phyloP scores from a whole-genome alignment of 2,113 vertebrate species.

The Phalacrocorax carbo region DNA sequence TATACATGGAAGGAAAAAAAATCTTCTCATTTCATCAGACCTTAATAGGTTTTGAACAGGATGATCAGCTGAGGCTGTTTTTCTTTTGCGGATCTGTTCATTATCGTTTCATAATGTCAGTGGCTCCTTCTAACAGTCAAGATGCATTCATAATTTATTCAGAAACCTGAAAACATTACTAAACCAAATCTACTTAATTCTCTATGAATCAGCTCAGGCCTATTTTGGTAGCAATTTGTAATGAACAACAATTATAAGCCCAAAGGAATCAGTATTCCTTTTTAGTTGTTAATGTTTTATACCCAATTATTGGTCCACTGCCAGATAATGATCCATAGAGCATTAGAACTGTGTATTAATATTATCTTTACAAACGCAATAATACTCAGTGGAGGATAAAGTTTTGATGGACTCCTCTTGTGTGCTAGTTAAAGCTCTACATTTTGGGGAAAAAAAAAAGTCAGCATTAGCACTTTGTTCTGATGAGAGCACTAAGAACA shows the following conservation, averaged over 20 bases:
- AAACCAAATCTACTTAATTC: conserved; percentile 76
- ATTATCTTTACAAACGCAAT: conserved; percentile 73
- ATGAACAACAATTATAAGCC: conserved; percentile 76
- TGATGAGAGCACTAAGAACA: conserved; percentile 27
- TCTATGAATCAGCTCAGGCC: conserved; percentile 68
- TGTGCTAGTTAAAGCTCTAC: conserved; percentile 41
- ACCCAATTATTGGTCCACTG: conserved; percentile 57
- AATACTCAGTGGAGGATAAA: conserved; percentile 63
- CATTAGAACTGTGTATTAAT: conserved; percentile 74
- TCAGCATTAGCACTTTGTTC: conserved; percentile 33
- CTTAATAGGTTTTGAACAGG: conserved; percentile 72
- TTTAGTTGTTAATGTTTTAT: conserved; percentile 76
- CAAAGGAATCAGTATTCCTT: conserved; percentile 70
- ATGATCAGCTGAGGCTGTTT: conserved; percentile 64
- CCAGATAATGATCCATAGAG: conserved; percentile 75
- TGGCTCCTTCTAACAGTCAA: conserved; percentile 65
- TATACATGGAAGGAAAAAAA: conserved; percentile 49
- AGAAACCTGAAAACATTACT: conserved; percentile 75
- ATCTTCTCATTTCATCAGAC: conserved; percentile 63
- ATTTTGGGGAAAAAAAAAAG: conserved; percentile 12
- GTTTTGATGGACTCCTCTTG: conserved; percentile 58
- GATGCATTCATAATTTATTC: conserved; percentile 79
- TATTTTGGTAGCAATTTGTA: conserved; percentile 72
- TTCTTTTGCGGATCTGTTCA: conserved; percentile 61
- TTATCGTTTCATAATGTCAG: conserved; percentile 68